Evolutionary conservation across 2,888 invertebrate species (phyloP).

Genomic region (Bhutanitis thaidina): DNA sequence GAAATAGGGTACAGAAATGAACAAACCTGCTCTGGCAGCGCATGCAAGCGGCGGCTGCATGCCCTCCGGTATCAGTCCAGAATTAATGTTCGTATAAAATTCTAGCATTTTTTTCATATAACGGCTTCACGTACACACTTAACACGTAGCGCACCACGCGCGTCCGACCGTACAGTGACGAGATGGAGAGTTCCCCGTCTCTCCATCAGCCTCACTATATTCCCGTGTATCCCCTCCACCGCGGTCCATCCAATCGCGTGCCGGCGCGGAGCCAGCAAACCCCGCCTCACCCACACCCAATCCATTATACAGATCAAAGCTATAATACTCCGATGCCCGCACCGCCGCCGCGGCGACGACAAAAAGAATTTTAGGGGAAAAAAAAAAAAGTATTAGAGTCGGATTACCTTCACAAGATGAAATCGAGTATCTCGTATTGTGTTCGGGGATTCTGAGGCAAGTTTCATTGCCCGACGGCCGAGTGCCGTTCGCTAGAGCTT

Average conservation of each 20-base stretch:
- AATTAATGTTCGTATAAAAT: slow-evolving; percentile 83
- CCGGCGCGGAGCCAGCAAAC: slow-evolving; percentile 31
- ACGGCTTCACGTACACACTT: slow-evolving; percentile 36
- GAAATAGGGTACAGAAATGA: slow-evolving; percentile 16
- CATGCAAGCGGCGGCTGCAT: slow-evolving; percentile 80
- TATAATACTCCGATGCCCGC: slow-evolving; percentile 55
- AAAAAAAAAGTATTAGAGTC: slow-evolving; percentile 36
- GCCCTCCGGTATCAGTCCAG: slow-evolving; percentile 80
- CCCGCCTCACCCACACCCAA: slow-evolving; percentile 56
- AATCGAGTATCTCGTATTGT: slow-evolving; percentile 3
- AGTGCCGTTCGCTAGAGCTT: neutral
- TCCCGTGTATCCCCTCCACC: slow-evolving; percentile 40
- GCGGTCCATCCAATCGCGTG: slow-evolving; percentile 46
- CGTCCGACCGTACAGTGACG: slow-evolving; percentile 49
- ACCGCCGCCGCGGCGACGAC: slow-evolving; percentile 45
- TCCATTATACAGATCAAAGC: slow-evolving; percentile 61
- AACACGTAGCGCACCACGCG: slow-evolving; percentile 39
- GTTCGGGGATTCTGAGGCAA: slow-evolving; percentile 1
- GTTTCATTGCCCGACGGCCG: slow-evolving; percentile 6
- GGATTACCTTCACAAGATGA: slow-evolving; percentile 13
- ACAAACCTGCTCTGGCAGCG: slow-evolving; percentile 83
- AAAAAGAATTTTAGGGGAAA: slow-evolving; percentile 57
- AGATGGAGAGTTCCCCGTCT: slow-evolving; percentile 24
- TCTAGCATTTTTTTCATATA: slow-evolving; percentile 81
- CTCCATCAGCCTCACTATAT: slow-evolving; percentile 29